A percentile compares a stretch with the other conserved stretches of the same genome.
These are phyloP conservation scores for Celastrina argiolus DNA, from an alignment of 2,888 invertebrate species.

Conservation along the genomic window DNA sequence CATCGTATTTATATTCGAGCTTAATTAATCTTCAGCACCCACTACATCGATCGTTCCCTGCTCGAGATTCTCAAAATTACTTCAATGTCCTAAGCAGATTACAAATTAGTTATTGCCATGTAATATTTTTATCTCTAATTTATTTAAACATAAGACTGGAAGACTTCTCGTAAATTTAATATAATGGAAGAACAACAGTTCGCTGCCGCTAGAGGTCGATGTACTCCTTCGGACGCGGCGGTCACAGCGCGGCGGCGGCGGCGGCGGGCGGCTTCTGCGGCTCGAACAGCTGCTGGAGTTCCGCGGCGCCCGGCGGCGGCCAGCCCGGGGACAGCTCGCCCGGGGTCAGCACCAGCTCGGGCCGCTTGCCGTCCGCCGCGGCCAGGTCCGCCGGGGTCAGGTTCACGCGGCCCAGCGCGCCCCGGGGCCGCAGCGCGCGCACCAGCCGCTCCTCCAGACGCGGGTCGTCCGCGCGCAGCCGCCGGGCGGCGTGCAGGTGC, in stretches of 20 bases:
- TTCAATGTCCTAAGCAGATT: too few relatives aligned
- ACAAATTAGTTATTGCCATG: not conserved
- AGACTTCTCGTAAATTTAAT: not conserved
- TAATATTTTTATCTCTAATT: not conserved
- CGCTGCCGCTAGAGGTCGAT: not conserved
- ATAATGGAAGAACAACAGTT: not conserved
- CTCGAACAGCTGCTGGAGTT: not conserved
- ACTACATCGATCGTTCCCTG: not conserved
- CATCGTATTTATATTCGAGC: too few relatives aligned
- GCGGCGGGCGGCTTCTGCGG: not conserved
- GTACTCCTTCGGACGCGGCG: not conserved
- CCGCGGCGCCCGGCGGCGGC: not conserved
- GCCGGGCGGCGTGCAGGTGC: constrained; percentile 86
- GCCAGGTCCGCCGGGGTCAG: not conserved
- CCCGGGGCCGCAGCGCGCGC: constrained; percentile 80
- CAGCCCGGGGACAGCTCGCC: not conserved
- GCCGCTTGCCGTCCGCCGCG: not conserved
- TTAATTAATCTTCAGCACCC: too few relatives aligned
- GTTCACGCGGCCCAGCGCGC: not conserved
- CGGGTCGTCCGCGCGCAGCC: constrained; percentile 88
- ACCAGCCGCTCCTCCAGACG: constrained; percentile 89
- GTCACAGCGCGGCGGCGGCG: not conserved
- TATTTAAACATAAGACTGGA: not conserved
- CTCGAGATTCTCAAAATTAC: not conserved
- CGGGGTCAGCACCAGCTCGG: not conserved